Base-by-base conservation (phyloP, 2,113 vertebrate genomes). In the Hippocampus guttulatus region DNA sequence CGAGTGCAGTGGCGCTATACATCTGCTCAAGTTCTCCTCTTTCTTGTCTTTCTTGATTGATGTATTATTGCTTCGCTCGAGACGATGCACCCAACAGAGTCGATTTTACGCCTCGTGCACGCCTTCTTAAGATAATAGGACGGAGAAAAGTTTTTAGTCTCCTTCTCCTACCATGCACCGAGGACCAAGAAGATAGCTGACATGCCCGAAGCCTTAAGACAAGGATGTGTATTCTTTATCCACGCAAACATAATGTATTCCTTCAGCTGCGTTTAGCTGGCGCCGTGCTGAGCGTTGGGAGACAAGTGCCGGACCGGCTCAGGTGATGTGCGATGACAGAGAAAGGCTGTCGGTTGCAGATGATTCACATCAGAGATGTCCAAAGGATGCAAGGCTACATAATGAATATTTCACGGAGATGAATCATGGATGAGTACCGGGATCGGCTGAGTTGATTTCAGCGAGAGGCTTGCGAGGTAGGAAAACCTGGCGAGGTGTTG, bases 361-460 rank as follows among this genome's bases (percentile, higher is more conserved):
- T 65, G 47, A 65, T 87, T 84, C 87, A 86, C 88, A 83, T 89
- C 88, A 85, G 82, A 88, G 83, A 73, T 40, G 62, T 85, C 82
- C 82, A 84, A 76, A 87, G 85, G 80, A 85, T 83, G 84, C 82
- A 80, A 84, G 83, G 80, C 84, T 84, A 85, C 80, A 79, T 82
- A 77, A 91, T 89, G 85, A 91, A 91, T 90, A 91, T 91, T 89
- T 88, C 86, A 91, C 86, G 27, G 64, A 75, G 84, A 85, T 91
- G 84, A 91, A 91, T 89, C 86, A 87, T 90, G 84, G 78, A 91
- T 90, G 86, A 89, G 81, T 70, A 75, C 14, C 65, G 81, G 85
- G 79, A 83, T 75, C 64, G 75, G 62, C 86, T 87, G 82, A 83
- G 86, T 89, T 90, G 85, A 89, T 88, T 91, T 88, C 86, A 88